Percentiles rank a stretch among this genome's conserved stretches.
Evolutionary conservation across 2,888 invertebrate genomes (phyloP).

Genomic region (Iphiclides podalirius): DNA sequence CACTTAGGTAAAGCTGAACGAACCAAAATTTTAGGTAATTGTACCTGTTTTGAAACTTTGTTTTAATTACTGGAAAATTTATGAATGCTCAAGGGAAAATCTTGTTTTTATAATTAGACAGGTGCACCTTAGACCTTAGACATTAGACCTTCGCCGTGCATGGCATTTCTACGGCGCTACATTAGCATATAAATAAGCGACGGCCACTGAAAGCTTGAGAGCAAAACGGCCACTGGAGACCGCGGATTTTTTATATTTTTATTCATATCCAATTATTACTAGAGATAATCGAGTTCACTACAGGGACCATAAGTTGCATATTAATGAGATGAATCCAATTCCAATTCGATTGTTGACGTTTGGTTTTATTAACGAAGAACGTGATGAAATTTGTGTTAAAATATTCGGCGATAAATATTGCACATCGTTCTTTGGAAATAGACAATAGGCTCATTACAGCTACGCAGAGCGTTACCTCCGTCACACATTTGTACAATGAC

Average conservation of each 20-base stretch:
- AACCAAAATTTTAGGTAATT: too few relatives aligned
- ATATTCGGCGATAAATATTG: background rate
- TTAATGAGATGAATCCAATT: constrained; percentile 49
- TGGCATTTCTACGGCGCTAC: constrained; percentile 59
- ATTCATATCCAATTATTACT: constrained; percentile 74
- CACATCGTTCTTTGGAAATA: too few relatives aligned
- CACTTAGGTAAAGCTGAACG: too few relatives aligned
- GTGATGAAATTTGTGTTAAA: constrained; percentile 14
- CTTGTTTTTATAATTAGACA: constrained; percentile 74
- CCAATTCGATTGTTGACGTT: constrained; percentile 34
- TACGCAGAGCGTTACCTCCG: too few relatives aligned
- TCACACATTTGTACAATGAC: too few relatives aligned
- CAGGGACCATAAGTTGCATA: constrained; percentile 55
- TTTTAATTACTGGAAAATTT: constrained; percentile 39
- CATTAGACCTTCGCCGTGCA: constrained; percentile 70
- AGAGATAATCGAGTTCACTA: constrained; percentile 71
- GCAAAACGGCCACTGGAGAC: constrained; percentile 47
- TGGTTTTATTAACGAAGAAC: constrained; percentile 30
- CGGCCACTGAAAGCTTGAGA: constrained; percentile 50
- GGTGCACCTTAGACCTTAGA: too few relatives aligned
- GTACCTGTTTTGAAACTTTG: too few relatives aligned
- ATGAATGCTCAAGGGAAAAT: constrained; percentile 69
- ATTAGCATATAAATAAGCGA: constrained; percentile 77
- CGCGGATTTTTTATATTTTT: constrained; percentile 64
- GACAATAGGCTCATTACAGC: too few relatives aligned